Percentiles rank a stretch among this genome's conserved stretches.
These are phyloP conservation scores for Lytechinus pictus DNA, from an alignment of 35 echinoderm and acorn worm species.

Conservation along the genomic window DNA sequence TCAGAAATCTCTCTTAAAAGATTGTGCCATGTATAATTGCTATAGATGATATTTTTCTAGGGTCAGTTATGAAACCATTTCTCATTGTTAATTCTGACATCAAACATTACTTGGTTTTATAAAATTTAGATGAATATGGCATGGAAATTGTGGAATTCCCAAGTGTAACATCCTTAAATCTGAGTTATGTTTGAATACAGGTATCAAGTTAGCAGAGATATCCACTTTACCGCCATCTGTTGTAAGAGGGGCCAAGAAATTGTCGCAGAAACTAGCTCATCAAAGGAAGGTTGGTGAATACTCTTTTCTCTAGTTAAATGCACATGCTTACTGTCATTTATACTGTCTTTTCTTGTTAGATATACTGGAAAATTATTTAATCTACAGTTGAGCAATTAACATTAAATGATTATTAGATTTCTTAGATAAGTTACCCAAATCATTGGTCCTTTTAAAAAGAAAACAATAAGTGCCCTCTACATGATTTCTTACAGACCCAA, in stretches of 20 bases:
- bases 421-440: not conserved
- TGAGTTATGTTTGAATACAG: not conserved
- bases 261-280: constrained; percentile 59
- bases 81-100: not conserved
- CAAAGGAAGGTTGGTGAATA: constrained; percentile 64
- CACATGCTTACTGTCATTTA: not conserved
- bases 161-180: not conserved
- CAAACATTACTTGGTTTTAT: not conserved
- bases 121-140: not conserved
- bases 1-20: no score
- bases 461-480: not conserved
- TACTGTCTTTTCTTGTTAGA: no score
- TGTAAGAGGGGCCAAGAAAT: constrained; percentile 74
- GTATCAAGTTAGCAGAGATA: constrained; percentile 90
- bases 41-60: not conserved
- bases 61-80: not conserved
- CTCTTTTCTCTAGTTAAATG: not conserved
- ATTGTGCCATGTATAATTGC: no score
- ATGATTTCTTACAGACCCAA: constrained; percentile 50
- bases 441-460: not conserved
- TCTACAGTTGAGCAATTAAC: not conserved
- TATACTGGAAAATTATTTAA: not conserved
- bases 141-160: not conserved
- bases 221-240: constrained; percentile 80
- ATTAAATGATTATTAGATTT: not conserved